These are phyloP conservation scores for Falco punctatus DNA, from an alignment of 2,113 vertebrate species.

Conservation along the genomic window DNA sequence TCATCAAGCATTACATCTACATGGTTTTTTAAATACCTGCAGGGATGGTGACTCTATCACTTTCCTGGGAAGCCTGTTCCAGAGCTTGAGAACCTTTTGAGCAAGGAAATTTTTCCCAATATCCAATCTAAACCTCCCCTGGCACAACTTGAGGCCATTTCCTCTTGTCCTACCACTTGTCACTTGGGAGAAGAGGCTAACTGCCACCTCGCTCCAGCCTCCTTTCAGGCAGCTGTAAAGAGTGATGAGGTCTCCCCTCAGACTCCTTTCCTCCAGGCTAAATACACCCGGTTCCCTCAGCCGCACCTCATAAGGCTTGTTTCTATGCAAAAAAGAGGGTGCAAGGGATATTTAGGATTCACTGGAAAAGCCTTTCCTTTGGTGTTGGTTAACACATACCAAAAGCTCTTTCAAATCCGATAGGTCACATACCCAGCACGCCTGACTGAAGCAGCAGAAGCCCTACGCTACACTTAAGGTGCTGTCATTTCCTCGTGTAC, in stretches of 20 bases:
- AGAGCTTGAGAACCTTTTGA: background rate
- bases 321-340: background rate
- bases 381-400: background rate
- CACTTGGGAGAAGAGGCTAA: background rate
- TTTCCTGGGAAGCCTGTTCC: background rate
- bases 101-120: background rate
- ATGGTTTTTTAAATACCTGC: background rate
- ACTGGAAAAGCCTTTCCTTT: background rate
- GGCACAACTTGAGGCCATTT: background rate
- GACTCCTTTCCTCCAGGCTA: background rate
- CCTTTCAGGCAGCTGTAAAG: background rate
- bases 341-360: background rate
- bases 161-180: background rate
- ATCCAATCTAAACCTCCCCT: background rate
- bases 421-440: background rate
- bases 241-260: background rate
- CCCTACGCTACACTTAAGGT: background rate
- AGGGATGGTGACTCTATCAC: background rate
- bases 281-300: background rate
- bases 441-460: background rate
- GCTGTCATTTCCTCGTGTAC: background rate
- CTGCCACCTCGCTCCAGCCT: fast-evolving
- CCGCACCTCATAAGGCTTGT: background rate
- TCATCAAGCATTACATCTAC: fast-evolving
- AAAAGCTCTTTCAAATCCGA: background rate